phyloP scores from a whole-genome alignment of 1,140 invertebrate species.

The Drosophila triauraria region DNA sequence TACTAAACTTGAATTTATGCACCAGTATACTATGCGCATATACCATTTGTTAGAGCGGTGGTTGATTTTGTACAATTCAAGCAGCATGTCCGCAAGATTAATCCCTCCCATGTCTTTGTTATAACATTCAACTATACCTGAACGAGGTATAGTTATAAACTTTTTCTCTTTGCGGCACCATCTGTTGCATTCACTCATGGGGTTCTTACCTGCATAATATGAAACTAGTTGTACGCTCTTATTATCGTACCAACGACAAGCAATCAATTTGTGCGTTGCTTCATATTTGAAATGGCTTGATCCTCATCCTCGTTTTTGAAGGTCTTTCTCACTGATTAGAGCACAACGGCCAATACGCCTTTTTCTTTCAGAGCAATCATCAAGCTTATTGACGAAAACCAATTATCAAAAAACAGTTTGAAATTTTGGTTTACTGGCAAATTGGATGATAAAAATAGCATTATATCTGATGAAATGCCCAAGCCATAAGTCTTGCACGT shows the following conservation, averaged over 20 bases:
- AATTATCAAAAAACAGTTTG: background rate
- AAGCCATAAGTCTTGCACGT: background rate
- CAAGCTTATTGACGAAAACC: background rate
- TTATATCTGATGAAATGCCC: background rate
- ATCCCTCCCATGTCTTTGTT: no score
- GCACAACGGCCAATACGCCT: background rate
- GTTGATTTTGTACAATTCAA: no score
- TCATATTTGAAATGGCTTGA: background rate
- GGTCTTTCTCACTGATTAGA: background rate
- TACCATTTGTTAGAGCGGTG: no score
- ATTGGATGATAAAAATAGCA: background rate
- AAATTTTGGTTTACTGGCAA: background rate
- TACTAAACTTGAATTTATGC: no score
- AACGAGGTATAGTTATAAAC: background rate
- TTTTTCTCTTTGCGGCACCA: constrained; percentile 3
- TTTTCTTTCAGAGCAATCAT: background rate
- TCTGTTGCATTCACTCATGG: background rate
- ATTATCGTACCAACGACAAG: no score
- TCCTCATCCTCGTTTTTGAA: background rate
- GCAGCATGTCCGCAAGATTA: no score
- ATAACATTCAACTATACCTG: background rate
- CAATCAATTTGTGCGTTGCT: no score
- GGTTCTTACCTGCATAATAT: background rate
- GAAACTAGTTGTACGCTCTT: background rate
- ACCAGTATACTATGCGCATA: no score